Conservation (phyloP, 2,797 vertebrate species). For the Girardinus metallicus region DNA sequence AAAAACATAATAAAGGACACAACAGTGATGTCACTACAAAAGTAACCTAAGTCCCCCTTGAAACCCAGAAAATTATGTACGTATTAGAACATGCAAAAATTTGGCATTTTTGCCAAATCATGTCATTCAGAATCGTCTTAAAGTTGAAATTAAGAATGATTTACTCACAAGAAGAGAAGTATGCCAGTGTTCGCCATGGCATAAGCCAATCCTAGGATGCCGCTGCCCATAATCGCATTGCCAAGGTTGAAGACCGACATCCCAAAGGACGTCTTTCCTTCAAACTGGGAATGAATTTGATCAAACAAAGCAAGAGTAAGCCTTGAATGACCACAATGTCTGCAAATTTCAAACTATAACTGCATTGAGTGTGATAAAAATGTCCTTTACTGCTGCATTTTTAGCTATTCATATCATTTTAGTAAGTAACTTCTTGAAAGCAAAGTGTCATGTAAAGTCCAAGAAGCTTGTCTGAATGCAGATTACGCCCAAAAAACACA, state of each 20-base stretch:
- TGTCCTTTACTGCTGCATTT: not conserved
- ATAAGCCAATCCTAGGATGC: slow-evolving; percentile 95
- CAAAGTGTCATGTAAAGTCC: not conserved
- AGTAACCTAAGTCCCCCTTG: not conserved
- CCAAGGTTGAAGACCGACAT: slow-evolving; percentile 99
- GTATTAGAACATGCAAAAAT: not conserved
- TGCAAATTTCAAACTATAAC: not conserved
- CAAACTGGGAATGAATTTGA: slow-evolving; percentile 81
- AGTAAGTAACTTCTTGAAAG: not conserved
- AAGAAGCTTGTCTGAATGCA: not conserved
- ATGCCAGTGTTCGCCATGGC: slow-evolving; percentile 99
- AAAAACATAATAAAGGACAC: not conserved
- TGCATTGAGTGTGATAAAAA: not conserved
- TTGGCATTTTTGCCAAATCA: not conserved
- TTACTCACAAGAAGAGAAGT: slow-evolving; percentile 93
- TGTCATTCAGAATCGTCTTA: not conserved
- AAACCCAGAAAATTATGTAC: not conserved
- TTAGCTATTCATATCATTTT: not conserved
- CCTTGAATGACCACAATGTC: not conserved
- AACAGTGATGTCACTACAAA: not conserved
- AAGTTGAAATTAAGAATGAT: not conserved
- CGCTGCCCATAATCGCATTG: slow-evolving; percentile 99
- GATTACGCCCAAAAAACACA: not conserved
- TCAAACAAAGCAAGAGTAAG: slow-evolving; percentile 12
- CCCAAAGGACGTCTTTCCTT: slow-evolving; percentile 97